phyloP scores from a whole-genome alignment of 2,888 invertebrate genomes.

The Morpho deidamia region DNA sequence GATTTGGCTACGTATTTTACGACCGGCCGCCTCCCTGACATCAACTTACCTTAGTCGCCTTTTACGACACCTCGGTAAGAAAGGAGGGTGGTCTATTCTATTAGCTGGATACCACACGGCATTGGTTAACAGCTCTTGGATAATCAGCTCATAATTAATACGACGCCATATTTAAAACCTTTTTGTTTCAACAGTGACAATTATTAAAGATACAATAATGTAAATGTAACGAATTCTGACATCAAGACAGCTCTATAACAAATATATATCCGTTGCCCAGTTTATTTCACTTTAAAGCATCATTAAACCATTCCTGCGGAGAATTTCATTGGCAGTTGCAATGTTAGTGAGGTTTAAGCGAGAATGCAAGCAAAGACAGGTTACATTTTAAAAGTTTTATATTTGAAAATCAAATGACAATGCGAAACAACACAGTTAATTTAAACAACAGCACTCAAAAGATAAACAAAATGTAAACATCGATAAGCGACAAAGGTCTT shows the following conservation, averaged over 20 bases:
- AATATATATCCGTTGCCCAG: background rate
- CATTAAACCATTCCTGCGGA: background rate
- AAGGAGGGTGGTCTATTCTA: too few species aligned
- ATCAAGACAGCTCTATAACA: background rate
- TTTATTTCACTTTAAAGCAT: background rate
- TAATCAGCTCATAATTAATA: too few species aligned
- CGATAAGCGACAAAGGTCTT: slow-evolving; percentile 23
- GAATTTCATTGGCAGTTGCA: background rate
- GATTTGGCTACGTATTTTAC: too few species aligned
- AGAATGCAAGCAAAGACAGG: slow-evolving; percentile 54
- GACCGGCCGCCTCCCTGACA: too few species aligned
- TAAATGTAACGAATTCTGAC: background rate
- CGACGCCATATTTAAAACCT: too few species aligned
- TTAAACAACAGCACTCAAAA: slow-evolving; percentile 45
- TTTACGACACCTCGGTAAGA: too few species aligned
- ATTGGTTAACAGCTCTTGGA: too few species aligned
- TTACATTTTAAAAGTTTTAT: slow-evolving; percentile 49
- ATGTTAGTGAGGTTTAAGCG: slow-evolving; percentile 39
- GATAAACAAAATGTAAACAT: slow-evolving; percentile 23
- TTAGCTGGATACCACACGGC: too few species aligned
- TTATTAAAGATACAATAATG: too few species aligned
- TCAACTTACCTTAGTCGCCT: too few species aligned
- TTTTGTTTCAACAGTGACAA: too few species aligned
- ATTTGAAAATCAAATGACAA: slow-evolving; percentile 63
- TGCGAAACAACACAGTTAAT: slow-evolving; percentile 55